Evolutionary conservation across 2,888 invertebrate species (phyloP).

Genomic region (Didymodactylos carnosus): DNA sequence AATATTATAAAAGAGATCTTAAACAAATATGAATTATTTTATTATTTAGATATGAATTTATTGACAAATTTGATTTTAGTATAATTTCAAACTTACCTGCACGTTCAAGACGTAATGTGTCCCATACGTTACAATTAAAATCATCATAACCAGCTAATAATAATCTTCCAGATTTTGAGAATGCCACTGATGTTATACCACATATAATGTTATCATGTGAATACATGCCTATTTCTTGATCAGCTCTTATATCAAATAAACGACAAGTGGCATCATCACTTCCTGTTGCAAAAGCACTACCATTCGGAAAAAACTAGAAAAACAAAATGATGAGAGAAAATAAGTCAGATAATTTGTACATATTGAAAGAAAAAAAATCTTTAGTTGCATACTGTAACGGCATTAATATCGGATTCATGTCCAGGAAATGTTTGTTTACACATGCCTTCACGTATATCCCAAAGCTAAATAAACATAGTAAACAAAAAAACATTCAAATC

Average conservation of each 20-base stretch:
- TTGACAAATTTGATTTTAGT: too few relatives aligned
- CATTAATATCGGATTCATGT: conserved; percentile 98
- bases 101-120: conserved; percentile 97
- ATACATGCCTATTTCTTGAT: conserved; percentile 99
- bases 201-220: conserved; percentile 99
- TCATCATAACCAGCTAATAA: conserved; percentile 96
- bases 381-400: conserved; percentile 53
- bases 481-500: background rate
- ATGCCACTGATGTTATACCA: conserved; percentile 97
- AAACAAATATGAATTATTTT: too few relatives aligned
- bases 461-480: conserved; percentile 41
- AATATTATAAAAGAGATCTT: too few relatives aligned
- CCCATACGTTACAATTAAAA: conserved; percentile 99
- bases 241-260: conserved; percentile 95
- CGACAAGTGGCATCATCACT: conserved; percentile 99
- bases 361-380: background rate
- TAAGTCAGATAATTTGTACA: background rate
- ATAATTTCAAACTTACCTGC: conserved; percentile 54
- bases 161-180: conserved; percentile 86
- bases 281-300: conserved; percentile 94
- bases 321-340: background rate
- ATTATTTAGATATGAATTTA: background rate
- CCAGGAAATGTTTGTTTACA: conserved; percentile 99
- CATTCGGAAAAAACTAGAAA: conserved; percentile 74
- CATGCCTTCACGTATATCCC: conserved; percentile 96